Conservation (phyloP, 2,888 invertebrate genomes). For the Eupithecia subumbrata region DNA sequence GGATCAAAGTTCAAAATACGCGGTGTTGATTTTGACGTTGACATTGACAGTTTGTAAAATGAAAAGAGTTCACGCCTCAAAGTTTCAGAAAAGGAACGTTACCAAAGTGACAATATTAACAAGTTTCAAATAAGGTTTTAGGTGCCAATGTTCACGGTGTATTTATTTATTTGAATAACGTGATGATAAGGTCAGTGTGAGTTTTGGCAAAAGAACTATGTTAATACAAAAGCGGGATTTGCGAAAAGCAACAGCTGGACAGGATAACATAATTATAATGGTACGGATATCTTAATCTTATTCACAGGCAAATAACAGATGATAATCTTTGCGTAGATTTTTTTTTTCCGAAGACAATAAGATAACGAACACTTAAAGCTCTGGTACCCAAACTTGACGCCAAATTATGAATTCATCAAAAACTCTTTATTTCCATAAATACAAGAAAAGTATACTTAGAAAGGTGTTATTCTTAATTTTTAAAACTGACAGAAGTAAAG, state of each 20-base stretch:
- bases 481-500: too few species aligned
- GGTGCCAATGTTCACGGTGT: slow-evolving; percentile 66
- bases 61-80: slow-evolving; percentile 64
- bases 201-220: slow-evolving; percentile 50
- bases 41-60: slow-evolving; percentile 22
- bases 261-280: slow-evolving; percentile 27
- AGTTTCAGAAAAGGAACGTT: slow-evolving; percentile 59
- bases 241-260: slow-evolving; percentile 28
- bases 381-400: neutral
- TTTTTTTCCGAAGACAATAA: neutral
- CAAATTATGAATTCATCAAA: neutral
- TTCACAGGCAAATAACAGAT: slow-evolving; percentile 1
- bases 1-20: slow-evolving; percentile 23
- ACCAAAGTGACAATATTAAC: slow-evolving; percentile 67
- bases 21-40: slow-evolving; percentile 1
- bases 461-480: too few species aligned
- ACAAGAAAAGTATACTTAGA: too few species aligned
- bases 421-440: too few species aligned
- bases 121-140: slow-evolving; percentile 57
- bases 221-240: neutral
- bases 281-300: slow-evolving; percentile 19
- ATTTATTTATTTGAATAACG: slow-evolving; percentile 57
- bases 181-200: slow-evolving; percentile 55
- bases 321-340: neutral
- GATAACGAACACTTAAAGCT: neutral